A percentile compares a stretch with the other conserved stretches of the same genome.
Conservation (phyloP, 1,140 invertebrate genomes). For the Cydia splendana region DNA sequence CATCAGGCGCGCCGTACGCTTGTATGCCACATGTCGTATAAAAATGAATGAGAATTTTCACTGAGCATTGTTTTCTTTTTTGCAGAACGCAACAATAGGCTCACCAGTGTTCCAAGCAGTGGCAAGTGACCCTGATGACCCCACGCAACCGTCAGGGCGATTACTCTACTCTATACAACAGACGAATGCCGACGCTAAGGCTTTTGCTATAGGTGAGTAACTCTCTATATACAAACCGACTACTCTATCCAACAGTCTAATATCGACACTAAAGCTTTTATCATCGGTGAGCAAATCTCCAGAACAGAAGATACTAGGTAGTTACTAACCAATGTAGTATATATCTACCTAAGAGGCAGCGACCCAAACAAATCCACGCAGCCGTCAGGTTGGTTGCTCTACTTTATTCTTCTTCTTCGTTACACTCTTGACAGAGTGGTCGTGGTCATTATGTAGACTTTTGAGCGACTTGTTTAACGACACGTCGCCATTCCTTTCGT, state of each 20-base stretch:
- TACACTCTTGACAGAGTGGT: no score
- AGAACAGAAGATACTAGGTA: constrained; percentile 61
- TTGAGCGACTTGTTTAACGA: no score
- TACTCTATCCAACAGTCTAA: neutral
- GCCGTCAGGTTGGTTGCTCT: constrained; percentile 86
- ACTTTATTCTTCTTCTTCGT: no score
- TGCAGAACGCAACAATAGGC: constrained; percentile 85
- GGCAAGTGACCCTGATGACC: constrained; percentile 89
- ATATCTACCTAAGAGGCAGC: no score
- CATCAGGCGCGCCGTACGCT: no score
- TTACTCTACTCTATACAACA: constrained; percentile 87
- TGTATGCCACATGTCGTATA: no score
- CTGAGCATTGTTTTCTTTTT: constrained; percentile 40
- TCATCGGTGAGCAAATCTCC: constrained; percentile 87
- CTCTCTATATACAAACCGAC: neutral
- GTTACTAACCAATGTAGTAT: no score
- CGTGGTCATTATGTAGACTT: no score
- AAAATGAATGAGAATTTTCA: no score
- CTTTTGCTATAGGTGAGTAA: constrained; percentile 83
- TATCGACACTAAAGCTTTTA: neutral
- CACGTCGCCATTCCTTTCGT: no score
- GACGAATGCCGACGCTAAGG: constrained; percentile 83
- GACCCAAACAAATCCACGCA: constrained; percentile 71
- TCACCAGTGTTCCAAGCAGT: constrained; percentile 88
- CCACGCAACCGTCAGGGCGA: constrained; percentile 86